phyloP scores from a whole-genome alignment of 2,888 invertebrate species.

The Acanthosepion lycidas region DNA sequence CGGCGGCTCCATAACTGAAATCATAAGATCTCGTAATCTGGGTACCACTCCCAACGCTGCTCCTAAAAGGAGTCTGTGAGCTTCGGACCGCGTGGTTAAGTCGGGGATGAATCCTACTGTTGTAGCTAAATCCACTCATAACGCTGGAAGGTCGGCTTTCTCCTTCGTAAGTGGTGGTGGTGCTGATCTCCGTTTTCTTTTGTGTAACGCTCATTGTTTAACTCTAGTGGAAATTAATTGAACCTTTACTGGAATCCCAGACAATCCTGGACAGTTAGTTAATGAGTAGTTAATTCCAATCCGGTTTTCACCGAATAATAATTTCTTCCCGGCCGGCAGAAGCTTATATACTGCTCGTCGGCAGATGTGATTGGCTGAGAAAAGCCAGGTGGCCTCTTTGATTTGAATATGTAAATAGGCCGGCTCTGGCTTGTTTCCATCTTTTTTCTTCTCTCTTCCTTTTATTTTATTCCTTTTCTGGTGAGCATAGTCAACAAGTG shows the following conservation, averaged over 20 bases:
- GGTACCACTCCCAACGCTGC: constrained; percentile 53
- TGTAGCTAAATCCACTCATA: constrained; percentile 55
- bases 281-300: constrained; percentile 23
- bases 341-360: constrained; percentile 14
- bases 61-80: constrained; percentile 55
- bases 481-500: neutral
- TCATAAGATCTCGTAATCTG: constrained; percentile 56
- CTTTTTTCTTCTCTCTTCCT: neutral
- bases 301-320: constrained; percentile 40
- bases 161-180: constrained; percentile 54
- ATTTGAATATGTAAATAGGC: constrained; percentile 35
- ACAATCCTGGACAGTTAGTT: neutral
- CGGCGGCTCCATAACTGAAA: constrained; percentile 56
- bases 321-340: neutral
- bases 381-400: constrained; percentile 35
- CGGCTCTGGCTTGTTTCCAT: constrained; percentile 37
- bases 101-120: constrained; percentile 61
- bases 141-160: constrained; percentile 49
- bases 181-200: constrained; percentile 65
- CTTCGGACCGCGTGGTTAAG: constrained; percentile 57
- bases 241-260: constrained; percentile 36
- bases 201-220: constrained; percentile 60
- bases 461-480: neutral
- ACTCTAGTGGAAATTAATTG: constrained; percentile 55
- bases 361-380: constrained; percentile 36